Conservation (phyloP, 2,888 invertebrate genomes). For the Glaucopsyche alexis region DNA sequence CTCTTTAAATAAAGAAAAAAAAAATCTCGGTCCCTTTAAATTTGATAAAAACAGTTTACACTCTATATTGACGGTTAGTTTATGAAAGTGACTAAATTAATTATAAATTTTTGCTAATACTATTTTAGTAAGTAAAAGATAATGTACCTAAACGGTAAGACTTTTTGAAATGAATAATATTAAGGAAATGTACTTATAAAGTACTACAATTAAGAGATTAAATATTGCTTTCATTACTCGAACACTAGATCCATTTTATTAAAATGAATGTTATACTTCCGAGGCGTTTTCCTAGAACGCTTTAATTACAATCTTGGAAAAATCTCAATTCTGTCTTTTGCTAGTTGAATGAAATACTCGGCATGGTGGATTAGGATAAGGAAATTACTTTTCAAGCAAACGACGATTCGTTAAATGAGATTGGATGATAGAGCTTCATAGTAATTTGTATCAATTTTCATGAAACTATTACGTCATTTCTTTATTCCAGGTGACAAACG, state of each 20-base stretch:
- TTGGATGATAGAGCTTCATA: not conserved
- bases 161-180: no score
- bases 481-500: no score
- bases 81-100: no score
- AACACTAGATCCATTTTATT: constrained; percentile 14
- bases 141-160: no score
- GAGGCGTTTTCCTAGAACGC: not conserved
- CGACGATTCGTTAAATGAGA: not conserved
- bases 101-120: no score
- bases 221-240: constrained; percentile 16
- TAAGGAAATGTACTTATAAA: not conserved
- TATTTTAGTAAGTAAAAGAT: no score
- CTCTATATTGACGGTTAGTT: no score
- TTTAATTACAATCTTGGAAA: constrained; percentile 22
- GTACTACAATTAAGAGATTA: constrained; percentile 11
- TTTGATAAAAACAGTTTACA: no score
- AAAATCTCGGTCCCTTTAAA: no score
- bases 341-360: constrained; percentile 11
- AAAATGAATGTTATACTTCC: not conserved
- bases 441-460: no score
- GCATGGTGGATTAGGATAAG: not conserved
- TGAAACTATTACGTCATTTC: no score
- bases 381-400: not conserved
- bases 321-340: constrained; percentile 7
- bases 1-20: no score